Evolutionary conservation across 2,797 vertebrate species (phyloP).

Genomic region (Rhincodon typus): DNA sequence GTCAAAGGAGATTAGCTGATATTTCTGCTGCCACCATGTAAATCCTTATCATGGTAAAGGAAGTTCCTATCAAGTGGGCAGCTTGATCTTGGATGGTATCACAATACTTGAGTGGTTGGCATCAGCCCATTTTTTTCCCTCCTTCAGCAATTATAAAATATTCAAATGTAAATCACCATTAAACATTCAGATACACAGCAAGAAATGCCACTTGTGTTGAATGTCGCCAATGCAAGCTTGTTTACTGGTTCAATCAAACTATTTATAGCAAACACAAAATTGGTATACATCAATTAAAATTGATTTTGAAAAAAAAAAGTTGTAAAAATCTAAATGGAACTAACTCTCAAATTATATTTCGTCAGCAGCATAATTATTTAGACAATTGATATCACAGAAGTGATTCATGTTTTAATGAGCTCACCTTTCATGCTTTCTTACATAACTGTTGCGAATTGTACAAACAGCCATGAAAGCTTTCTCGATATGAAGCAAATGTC

Average conservation of each 20-base stretch:
- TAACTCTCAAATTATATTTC: background rate
- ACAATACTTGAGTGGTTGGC: background rate
- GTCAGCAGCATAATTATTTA: background rate
- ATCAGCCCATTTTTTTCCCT: background rate
- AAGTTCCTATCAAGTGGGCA: too few relatives aligned
- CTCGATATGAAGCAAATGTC: background rate
- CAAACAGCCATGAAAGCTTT: background rate
- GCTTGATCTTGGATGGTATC: too few relatives aligned
- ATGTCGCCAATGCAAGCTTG: background rate
- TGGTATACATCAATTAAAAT: background rate
- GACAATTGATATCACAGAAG: background rate
- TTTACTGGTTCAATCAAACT: background rate
- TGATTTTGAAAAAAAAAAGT: background rate
- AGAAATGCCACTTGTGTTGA: background rate
- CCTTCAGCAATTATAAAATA: background rate
- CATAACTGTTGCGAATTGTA: background rate
- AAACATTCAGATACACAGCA: background rate
- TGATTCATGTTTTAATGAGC: background rate
- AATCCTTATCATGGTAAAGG: background rate
- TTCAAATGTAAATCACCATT: background rate
- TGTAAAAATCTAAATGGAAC: background rate
- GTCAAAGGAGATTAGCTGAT: background rate
- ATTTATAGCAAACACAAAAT: background rate
- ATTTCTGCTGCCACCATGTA: background rate
- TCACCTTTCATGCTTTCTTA: too few relatives aligned